These are phyloP conservation scores for Leptinotarsa tumamoca DNA, from an alignment of 2,888 invertebrate species.

Conservation along the genomic window DNA sequence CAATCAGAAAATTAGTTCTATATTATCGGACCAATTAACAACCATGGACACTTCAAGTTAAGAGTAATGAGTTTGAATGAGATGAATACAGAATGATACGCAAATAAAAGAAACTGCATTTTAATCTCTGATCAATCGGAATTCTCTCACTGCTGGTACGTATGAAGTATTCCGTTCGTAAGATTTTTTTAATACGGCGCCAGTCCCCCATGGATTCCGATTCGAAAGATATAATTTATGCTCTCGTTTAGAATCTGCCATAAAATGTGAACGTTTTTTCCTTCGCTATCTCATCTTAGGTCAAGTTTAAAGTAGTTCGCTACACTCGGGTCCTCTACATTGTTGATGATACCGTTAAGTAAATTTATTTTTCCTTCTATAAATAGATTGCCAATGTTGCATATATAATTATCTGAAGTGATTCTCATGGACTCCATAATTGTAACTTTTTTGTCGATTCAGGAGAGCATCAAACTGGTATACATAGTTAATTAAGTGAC, in stretches of 20 bases:
- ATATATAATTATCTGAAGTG: constrained; percentile 25
- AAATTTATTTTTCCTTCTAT: constrained; percentile 27
- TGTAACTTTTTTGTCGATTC: constrained; percentile 16
- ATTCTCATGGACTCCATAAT: constrained; percentile 23
- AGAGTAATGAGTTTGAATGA: no score
- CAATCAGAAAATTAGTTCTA: no score
- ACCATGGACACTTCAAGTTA: no score
- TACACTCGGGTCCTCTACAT: constrained; percentile 18
- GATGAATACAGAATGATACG: no score
- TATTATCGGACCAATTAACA: no score
- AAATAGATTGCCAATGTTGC: constrained; percentile 30
- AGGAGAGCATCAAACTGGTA: background rate
- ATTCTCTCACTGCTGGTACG: background rate
- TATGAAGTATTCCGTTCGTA: background rate
- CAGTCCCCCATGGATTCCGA: constrained; percentile 3
- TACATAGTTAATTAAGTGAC: constrained; percentile 3
- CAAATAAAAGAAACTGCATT: background rate
- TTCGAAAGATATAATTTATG: constrained; percentile 15
- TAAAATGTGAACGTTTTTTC: constrained; percentile 10
- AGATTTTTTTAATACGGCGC: constrained; percentile 2
- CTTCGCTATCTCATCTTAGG: constrained; percentile 14
- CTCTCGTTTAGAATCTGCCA: constrained; percentile 13
- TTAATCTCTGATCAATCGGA: background rate
- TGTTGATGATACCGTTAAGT: constrained; percentile 22
- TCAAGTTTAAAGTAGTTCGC: constrained; percentile 21